These are phyloP conservation scores for Benthosema pterotum DNA, from an alignment of 2,797 vertebrate species.

Conservation along the genomic window DNA sequence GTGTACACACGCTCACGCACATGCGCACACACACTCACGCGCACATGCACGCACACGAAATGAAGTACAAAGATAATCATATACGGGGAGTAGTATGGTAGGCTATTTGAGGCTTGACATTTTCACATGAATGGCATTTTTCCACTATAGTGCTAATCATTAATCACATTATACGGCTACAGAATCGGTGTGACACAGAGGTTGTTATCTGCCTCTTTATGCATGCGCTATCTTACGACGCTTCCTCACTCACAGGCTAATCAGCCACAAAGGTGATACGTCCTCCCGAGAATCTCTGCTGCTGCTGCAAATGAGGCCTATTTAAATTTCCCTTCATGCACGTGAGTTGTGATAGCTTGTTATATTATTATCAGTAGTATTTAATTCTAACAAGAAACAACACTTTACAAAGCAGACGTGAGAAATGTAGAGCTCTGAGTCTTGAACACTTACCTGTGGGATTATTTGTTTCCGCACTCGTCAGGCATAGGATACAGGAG, in stretches of 20 bases:
- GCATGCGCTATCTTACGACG: background rate
- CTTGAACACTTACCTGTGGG: conserved; percentile 13
- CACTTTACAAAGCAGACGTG: background rate
- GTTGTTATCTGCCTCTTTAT: conserved; percentile 24
- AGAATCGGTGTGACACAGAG: background rate
- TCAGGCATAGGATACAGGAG: background rate
- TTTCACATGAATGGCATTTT: background rate
- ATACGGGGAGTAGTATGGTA: conserved; percentile 16
- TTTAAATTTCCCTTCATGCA: conserved; percentile 6
- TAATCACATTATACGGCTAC: conserved; percentile 4
- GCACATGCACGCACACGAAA: background rate
- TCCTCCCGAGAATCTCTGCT: background rate
- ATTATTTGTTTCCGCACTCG: conserved; percentile 8
- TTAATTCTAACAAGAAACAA: background rate
- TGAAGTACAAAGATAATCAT: conserved; percentile 41
- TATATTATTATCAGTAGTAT: background rate
- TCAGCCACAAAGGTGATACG: background rate
- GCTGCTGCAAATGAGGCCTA: background rate
- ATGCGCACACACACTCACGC: too few relatives aligned
- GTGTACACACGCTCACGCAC: too few relatives aligned
- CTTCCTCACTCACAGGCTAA: conserved; percentile 10
- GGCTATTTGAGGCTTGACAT: conserved; percentile 34
- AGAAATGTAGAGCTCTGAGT: background rate
- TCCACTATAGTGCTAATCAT: conserved; percentile 23
- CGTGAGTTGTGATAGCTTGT: background rate